Conservation (phyloP, 92 coral and sea anemone species). For the Epizoanthus ramosus region DNA sequence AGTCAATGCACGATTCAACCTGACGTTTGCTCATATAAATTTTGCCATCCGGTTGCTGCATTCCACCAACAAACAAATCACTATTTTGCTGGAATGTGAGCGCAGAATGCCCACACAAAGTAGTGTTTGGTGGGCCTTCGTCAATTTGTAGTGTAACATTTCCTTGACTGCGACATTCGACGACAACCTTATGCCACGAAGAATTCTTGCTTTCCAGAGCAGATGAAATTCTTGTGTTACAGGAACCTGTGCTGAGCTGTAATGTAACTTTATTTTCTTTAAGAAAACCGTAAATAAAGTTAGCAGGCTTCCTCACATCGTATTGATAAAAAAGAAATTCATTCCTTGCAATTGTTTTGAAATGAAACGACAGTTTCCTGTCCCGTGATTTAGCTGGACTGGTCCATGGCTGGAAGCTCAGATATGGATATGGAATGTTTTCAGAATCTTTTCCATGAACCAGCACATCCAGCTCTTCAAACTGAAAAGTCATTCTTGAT, state of each 20-base stretch:
- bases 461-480: neutral
- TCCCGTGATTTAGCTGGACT: neutral
- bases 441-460: neutral
- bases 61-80: constrained; percentile 30
- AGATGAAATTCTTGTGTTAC: too few relatives aligned
- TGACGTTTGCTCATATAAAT: too few relatives aligned
- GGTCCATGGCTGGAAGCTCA: constrained; percentile 12
- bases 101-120: neutral
- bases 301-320: neutral
- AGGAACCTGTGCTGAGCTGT: neutral
- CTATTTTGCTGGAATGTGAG: neutral
- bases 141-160: constrained; percentile 4
- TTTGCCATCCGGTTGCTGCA: too few relatives aligned
- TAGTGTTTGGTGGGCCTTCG: neutral
- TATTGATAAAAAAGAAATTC: constrained; percentile 27
- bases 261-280: neutral
- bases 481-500: constrained; percentile 20
- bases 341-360: neutral
- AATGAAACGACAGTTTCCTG: constrained; percentile 3
- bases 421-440: neutral
- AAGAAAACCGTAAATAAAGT: neutral
- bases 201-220: neutral
- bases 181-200: constrained; percentile 24
- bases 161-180: neutral
- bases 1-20: too few relatives aligned